Percentiles rank a stretch among this genome's conserved stretches.
phyloP scores from a whole-genome alignment of 2,797 vertebrate genomes.

The Heteromormyrus szaboi region DNA sequence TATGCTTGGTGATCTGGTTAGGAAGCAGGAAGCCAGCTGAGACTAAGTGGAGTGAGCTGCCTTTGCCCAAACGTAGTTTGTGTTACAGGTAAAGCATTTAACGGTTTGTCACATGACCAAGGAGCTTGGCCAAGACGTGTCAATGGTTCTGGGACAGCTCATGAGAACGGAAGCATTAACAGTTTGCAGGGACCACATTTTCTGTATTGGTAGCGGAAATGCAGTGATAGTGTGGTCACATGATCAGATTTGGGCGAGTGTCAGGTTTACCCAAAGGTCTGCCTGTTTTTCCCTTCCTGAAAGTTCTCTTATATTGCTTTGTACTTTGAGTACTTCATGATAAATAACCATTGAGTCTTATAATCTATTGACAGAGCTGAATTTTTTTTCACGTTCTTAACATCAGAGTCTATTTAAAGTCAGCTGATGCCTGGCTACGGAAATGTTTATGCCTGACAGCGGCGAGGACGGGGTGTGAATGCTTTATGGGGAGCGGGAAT shows the following conservation, averaged over 20 bases:
- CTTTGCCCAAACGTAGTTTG: background rate
- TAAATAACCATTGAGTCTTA: background rate
- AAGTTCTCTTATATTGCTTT: background rate
- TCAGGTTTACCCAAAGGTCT: background rate
- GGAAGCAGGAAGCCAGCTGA: background rate
- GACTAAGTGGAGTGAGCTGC: background rate
- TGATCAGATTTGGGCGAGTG: background rate
- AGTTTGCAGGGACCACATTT: background rate
- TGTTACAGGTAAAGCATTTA: background rate
- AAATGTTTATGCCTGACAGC: background rate
- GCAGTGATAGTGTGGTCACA: background rate
- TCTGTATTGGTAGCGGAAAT: background rate
- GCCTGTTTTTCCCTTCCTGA: background rate
- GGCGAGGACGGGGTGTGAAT: background rate
- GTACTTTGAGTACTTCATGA: background rate
- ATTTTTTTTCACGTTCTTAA: background rate
- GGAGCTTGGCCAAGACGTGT: background rate
- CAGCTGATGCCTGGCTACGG: background rate
- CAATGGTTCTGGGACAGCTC: background rate
- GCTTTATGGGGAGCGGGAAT: background rate
- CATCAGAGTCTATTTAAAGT: background rate
- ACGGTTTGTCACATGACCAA: background rate
- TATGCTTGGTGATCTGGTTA: background rate
- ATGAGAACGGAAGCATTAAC: background rate
- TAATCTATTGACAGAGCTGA: background rate